Evolutionary conservation across 1,140 invertebrate genomes (phyloP), one percentile per base, ranked within the genome.

Genomic region (Apis florea): DNA sequence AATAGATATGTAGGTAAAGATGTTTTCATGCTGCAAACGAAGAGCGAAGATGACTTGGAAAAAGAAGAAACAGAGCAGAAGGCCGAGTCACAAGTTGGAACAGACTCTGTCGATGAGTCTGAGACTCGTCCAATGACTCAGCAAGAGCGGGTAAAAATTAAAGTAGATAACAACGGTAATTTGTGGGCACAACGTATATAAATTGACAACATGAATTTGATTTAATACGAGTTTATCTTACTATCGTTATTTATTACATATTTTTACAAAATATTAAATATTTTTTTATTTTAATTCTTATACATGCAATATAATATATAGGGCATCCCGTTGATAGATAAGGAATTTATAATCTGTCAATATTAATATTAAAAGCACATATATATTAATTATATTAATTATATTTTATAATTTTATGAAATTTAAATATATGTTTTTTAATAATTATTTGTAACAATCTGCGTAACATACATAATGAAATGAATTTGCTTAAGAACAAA

Each of bases 1-100:
- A 91, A 89, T 93, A 93, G 92, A 92, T 92, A 88, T 93, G 92
- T 93, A 93, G 92, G 91, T 90, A 91, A 91, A 91, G 90, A 90
- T 93, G 91, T 93, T 94, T 93, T 94, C 92, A 93, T 93, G 93
- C 92, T 94, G 93, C 92, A 63, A 88, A 90, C 77, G 91, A 90
- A 92, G 90, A 90, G 72, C 86, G 90, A 92, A 84, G 93, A 92
- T 84, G 85, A 85, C 70, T 88, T 69, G 83, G 89, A 85, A 83
- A 77, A 84, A 77, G 75, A 77, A 80, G 89, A 91, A 79, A 84
- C 88, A 69, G 86, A 88, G 81, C 83, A 83, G 90, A 89, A 89
- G 82, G 84, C 69, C 83, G 91, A 91, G 73, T 89, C 83, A 84
- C 79, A 88, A 84, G 82, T 87, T 78, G 89, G 84, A 87, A 89